Base-by-base conservation (phyloP, 2,113 vertebrate species). In the Phaetusa simplex region DNA sequence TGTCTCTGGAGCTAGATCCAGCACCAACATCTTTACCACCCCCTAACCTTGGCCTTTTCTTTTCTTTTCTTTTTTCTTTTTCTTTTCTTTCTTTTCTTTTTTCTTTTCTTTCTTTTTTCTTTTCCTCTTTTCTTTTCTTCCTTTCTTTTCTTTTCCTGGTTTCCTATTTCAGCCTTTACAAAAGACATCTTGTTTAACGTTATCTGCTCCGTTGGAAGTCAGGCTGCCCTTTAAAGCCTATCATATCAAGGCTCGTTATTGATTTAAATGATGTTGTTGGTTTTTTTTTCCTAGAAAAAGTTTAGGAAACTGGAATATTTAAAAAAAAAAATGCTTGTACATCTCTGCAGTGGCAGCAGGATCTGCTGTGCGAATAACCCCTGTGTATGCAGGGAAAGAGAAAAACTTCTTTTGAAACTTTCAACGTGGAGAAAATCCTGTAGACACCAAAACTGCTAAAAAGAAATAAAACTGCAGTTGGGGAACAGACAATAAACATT, bases 1-100 rank as follows among this genome's bases (percentile, higher is more conserved):
- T 96, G 97, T 95, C 90, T 92, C 96, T 91, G 88, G 96, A 98
- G 97, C 53, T 95, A 94, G 90, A 67, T 95, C 97, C 92, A 97
- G 84, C 90, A 93, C 91, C 95, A 97, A 86, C 93, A 76, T 90
- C 92, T 85, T 82, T 95, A 91, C 82, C 72, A 96, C 50, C 80
- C 79, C 56, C 29, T 88, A 95, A 91, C 82, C 95, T 94, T 95
- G 76, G 40, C 24, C 66, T 65, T 34, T 56, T 22, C 42, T 42
- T 42, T 42, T 12, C 42, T 67, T n/a, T 20, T 21, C 14, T 82
- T 34, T 73, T 71, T 90, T 43, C 70, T 56, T 47, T 23, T 96
- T 87, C 56, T 52, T 67, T 53, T 29, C 32, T 16, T 13, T 49
- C 34, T 59, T 22, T 8, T 30, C 15, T 23, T 30, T 43, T 14